Conservation (phyloP, 92 coral and sea anemone species). For the Actinostola sp. region DNA sequence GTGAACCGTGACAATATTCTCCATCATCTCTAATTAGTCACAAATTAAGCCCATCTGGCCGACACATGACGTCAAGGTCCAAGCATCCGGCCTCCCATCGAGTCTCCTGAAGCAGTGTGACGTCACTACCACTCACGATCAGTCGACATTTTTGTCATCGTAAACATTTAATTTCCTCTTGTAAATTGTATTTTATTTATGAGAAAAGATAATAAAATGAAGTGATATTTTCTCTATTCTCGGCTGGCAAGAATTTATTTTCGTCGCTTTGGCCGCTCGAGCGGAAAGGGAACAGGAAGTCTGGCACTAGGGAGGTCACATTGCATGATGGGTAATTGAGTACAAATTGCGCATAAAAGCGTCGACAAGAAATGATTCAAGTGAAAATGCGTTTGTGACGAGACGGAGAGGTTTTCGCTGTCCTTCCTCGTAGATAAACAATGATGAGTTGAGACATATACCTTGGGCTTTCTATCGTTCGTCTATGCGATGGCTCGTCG, state of each 20-base stretch:
- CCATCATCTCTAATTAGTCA: background rate
- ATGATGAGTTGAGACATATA: constrained; percentile 17
- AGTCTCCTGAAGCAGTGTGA: background rate
- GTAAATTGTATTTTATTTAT: background rate
- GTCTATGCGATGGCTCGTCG: constrained; percentile 24
- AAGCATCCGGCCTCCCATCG: background rate
- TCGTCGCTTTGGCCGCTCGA: background rate
- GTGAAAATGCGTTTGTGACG: background rate
- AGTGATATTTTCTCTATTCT: too few species aligned
- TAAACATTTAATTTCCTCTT: background rate
- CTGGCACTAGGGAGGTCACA: constrained; percentile 21
- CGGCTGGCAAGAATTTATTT: background rate
- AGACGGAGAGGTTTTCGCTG: background rate
- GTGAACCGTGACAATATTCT: background rate
- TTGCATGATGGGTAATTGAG: constrained; percentile 31
- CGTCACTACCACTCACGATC: background rate
- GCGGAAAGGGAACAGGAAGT: constrained; percentile 8
- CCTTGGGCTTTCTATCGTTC: background rate
- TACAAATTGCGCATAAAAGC: constrained; percentile 38
- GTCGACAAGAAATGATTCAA: background rate
- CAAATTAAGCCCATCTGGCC: background rate
- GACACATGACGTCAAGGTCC: background rate
- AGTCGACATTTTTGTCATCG: too few species aligned
- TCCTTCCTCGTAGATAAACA: background rate
- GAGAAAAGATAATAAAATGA: background rate